These are phyloP conservation scores for Echeneis naucrates DNA, from an alignment of 2,797 vertebrate species.

Conservation along the genomic window DNA sequence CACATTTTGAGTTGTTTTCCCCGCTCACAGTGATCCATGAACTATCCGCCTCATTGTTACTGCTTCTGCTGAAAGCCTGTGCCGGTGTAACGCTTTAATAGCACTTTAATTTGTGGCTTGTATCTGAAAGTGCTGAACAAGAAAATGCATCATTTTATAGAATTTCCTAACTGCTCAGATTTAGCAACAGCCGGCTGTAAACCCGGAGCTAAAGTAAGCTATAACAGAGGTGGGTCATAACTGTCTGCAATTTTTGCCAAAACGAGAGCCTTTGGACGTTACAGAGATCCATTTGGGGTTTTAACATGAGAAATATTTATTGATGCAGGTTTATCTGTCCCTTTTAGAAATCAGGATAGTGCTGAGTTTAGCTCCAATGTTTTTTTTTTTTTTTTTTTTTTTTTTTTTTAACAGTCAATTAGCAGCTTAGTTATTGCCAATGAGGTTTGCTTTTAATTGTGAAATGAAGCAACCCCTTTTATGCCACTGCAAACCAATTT, in stretches of 20 bases:
- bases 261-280: neutral
- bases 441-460: constrained; percentile 16
- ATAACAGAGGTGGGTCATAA: neutral
- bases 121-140: constrained; percentile 14
- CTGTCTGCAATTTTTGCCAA: neutral
- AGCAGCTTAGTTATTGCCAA: neutral
- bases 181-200: neutral
- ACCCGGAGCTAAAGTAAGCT: neutral
- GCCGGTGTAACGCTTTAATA: neutral
- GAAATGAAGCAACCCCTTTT: constrained; percentile 12
- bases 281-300: neutral
- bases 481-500: constrained; percentile 17
- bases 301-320: neutral
- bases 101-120: neutral
- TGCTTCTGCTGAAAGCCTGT: neutral
- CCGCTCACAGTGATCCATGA: neutral
- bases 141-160: constrained; percentile 24
- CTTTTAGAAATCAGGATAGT: neutral
- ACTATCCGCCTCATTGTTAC: neutral
- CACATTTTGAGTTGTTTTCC: constrained; percentile 5
- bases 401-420: constrained; percentile 10
- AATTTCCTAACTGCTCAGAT: constrained; percentile 12
- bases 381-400: no score
- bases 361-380: neutral
- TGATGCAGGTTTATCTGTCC: neutral